Evolutionary conservation across 37 sponge, comb jelly and placozoan species (phyloP).

Genomic region (Cliona cf. orientalis): DNA sequence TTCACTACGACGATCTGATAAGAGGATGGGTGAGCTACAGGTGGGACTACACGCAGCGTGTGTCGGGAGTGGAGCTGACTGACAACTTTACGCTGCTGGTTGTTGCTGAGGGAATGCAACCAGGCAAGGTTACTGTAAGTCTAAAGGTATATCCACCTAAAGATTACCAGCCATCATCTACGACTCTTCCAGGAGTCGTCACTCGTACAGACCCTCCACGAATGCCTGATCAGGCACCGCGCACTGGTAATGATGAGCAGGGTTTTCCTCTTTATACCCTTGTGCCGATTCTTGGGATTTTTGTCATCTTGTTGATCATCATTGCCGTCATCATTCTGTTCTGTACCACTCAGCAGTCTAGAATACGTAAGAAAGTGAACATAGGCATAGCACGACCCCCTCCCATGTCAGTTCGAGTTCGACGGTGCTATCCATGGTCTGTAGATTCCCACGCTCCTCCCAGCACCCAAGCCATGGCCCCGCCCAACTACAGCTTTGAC

Average conservation of each 20-base stretch:
- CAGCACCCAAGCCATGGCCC: neutral
- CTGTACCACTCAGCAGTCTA: slow-evolving; percentile 50
- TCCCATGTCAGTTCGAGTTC: neutral
- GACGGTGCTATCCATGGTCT: neutral
- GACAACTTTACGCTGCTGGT: slow-evolving; percentile 34
- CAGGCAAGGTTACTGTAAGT: slow-evolving; percentile 22
- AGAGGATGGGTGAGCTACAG: slow-evolving; percentile 37
- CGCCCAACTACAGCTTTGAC: slow-evolving; percentile 8
- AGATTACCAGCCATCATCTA: neutral
- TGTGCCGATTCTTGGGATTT: slow-evolving; percentile 53
- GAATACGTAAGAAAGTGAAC: slow-evolving; percentile 17
- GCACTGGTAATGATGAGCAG: neutral
- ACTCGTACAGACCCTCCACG: neutral
- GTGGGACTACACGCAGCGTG: slow-evolving; percentile 8
- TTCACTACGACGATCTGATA: slow-evolving; percentile 25
- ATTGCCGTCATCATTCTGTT: slow-evolving; percentile 24
- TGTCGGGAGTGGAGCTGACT: neutral
- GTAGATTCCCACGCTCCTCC: no score
- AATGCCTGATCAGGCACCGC: neutral
- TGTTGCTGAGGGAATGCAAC: slow-evolving; percentile 4
- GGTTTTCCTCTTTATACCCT: slow-evolving; percentile 48
- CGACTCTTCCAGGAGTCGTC: no score
- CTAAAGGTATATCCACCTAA: slow-evolving; percentile 5
- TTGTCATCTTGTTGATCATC: slow-evolving; percentile 29
- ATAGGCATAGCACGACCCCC: neutral